Evolutionary conservation across 2,888 invertebrate species (phyloP).

Genomic region (Plagodis dolabraria): DNA sequence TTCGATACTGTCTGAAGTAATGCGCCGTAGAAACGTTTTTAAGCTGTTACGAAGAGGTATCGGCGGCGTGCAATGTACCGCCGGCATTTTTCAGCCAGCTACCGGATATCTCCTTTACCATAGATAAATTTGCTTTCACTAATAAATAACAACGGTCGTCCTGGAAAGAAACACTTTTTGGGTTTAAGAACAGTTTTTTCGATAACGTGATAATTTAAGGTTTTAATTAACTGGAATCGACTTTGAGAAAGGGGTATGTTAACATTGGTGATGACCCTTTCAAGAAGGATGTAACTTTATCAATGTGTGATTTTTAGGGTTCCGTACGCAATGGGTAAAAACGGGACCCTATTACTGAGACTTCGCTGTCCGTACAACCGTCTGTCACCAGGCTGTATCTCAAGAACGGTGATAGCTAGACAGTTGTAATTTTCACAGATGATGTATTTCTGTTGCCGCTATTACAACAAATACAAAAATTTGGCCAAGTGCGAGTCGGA

Average conservation of each 20-base stretch:
- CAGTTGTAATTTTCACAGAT: no score
- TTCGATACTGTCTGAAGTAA: slow-evolving; percentile 23
- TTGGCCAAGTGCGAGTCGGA: no score
- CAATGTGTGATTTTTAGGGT: no score
- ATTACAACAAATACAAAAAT: no score
- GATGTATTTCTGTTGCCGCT: no score
- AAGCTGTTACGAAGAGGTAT: slow-evolving; percentile 68
- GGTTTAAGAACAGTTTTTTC: slow-evolving; percentile 42
- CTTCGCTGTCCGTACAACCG: no score
- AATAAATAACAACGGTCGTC: slow-evolving; percentile 55
- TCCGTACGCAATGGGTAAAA: no score
- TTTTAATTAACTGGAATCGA: slow-evolving; percentile 11
- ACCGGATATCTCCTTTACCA: slow-evolving; percentile 50
- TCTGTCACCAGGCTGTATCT: no score
- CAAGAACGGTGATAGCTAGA: no score
- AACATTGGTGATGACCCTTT: neutral
- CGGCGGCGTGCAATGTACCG: slow-evolving; percentile 61
- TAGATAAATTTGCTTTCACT: slow-evolving; percentile 39
- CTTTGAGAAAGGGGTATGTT: neutral
- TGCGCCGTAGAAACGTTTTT: slow-evolving; percentile 54
- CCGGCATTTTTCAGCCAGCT: slow-evolving; percentile 62
- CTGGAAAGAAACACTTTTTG: slow-evolving; percentile 39
- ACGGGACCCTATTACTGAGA: no score
- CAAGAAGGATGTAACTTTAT: neutral
- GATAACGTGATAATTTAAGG: slow-evolving; percentile 39